A percentile compares a stretch with the other conserved stretches of the same genome.
Evolutionary conservation across 1,140 invertebrate species (phyloP).

Genomic region (Temnothorax nylanderi): DNA sequence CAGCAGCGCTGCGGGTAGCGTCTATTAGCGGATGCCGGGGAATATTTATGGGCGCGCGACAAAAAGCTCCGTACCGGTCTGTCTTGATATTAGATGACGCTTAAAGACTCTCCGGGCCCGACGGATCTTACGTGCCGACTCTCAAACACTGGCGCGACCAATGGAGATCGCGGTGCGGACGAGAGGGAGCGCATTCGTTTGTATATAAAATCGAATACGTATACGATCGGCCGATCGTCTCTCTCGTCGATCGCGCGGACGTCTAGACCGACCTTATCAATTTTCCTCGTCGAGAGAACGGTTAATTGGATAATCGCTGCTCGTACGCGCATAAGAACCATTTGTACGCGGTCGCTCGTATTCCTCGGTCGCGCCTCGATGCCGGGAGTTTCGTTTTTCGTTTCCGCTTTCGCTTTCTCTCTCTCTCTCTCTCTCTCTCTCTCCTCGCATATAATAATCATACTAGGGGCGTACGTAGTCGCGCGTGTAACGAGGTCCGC

Average conservation of each 20-base stretch:
- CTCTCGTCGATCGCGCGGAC: conserved; percentile 50
- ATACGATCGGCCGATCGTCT: background rate
- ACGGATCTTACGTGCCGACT: conserved; percentile 13
- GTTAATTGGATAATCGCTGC: conserved; percentile 74
- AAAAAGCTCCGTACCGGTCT: conserved; percentile 16
- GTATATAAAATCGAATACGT: conserved; percentile 36
- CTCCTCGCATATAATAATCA: conserved; percentile 66
- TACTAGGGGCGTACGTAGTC: conserved; percentile 40
- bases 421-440: background rate
- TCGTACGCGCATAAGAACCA: conserved; percentile 39
- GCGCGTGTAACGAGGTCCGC: conserved; percentile 56
- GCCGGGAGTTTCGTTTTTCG: conserved; percentile 50
- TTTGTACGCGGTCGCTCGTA: conserved; percentile 42
- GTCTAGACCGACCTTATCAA: conserved; percentile 67
- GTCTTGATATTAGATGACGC: background rate
- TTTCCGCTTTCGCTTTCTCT: conserved; percentile 31
- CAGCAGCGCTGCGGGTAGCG: background rate
- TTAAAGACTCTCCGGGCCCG: background rate
- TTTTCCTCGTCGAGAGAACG: conserved; percentile 53
- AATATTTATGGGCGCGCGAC: conserved; percentile 39
- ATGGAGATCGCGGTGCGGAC: background rate
- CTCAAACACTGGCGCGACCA: background rate
- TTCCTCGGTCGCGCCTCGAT: conserved; percentile 50
- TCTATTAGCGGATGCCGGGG: conserved; percentile 10
- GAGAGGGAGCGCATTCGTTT: background rate